Conservation (phyloP, 1,140 invertebrate species). For the Andrena cerasifolii region DNA sequence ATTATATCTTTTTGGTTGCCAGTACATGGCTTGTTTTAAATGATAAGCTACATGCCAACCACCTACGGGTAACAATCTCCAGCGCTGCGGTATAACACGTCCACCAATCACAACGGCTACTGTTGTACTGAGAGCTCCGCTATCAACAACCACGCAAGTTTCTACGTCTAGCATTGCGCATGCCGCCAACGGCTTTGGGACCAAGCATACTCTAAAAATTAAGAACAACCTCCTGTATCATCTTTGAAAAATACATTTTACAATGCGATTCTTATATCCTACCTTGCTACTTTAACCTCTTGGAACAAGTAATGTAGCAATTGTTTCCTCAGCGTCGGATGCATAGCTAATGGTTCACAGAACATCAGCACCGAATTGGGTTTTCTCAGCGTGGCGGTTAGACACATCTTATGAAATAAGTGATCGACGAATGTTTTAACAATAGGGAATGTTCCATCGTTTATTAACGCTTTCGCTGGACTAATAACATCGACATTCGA, state of each 20-base stretch:
- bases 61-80: conserved; percentile 79
- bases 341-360: conserved; percentile 81
- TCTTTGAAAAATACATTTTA: conserved; percentile 7
- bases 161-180: conserved; percentile 81
- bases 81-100: conserved; percentile 78
- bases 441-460: conserved; percentile 77
- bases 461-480: conserved; percentile 80
- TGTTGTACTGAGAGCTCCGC: conserved; percentile 81
- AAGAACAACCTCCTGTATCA: conserved; percentile 1
- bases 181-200: conserved; percentile 81
- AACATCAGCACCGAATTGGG: conserved; percentile 81
- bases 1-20: conserved; percentile 80
- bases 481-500: conserved; percentile 81
- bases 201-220: conserved; percentile 78
- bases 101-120: conserved; percentile 82
- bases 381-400: conserved; percentile 78
- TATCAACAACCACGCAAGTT: conserved; percentile 82
- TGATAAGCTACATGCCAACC: conserved; percentile 82
- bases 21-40: conserved; percentile 81
- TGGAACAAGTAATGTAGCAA: conserved; percentile 81
- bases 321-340: conserved; percentile 78
- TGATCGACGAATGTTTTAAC: conserved; percentile 81
- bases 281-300: conserved; percentile 82
- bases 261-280: conserved; percentile 15
- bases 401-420: conserved; percentile 79